Evolutionary conservation across 2,113 vertebrate species (phyloP).

Genomic region (Rhineura floridana): DNA sequence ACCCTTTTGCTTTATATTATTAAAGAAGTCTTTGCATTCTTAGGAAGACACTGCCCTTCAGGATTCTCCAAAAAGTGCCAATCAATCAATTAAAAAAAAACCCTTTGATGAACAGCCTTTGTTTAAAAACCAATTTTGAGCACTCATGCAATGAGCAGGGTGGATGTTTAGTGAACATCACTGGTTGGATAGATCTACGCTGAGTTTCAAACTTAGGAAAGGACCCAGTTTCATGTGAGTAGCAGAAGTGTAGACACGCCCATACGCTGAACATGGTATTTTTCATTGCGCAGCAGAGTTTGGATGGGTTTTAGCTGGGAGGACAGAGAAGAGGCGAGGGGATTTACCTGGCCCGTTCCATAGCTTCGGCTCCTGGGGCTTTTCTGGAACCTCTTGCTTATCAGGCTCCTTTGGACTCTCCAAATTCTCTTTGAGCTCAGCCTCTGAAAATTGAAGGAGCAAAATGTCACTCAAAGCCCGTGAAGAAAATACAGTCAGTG

Average conservation of each 20-base stretch:
- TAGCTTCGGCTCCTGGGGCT: slow-evolving; percentile 36
- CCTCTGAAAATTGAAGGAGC: slow-evolving; percentile 55
- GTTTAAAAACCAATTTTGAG: not conserved
- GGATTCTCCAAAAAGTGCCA: not conserved
- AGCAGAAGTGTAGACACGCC: not conserved
- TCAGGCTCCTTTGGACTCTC: slow-evolving; percentile 63
- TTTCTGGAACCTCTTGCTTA: slow-evolving; percentile 57
- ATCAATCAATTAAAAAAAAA: not conserved
- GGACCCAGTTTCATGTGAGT: no score
- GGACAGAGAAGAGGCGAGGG: fast-evolving
- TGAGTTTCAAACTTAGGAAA: not conserved
- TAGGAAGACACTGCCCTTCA: not conserved
- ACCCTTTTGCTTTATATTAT: not conserved
- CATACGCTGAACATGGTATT: no score
- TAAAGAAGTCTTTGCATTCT: no score
- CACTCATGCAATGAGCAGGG: not conserved
- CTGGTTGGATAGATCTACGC: not conserved
- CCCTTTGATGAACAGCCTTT: not conserved
- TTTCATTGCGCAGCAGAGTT: not conserved
- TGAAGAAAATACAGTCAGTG: not conserved
- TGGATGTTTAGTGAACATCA: not conserved
- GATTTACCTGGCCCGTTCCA: slow-evolving; percentile 90
- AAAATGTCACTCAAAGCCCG: not conserved
- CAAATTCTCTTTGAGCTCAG: slow-evolving; percentile 39
- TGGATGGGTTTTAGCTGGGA: not conserved